Evolutionary conservation across 2,888 invertebrate genomes (phyloP), one percentile per base, ranked within the genome.

Genomic region (Aradus depressus): DNA sequence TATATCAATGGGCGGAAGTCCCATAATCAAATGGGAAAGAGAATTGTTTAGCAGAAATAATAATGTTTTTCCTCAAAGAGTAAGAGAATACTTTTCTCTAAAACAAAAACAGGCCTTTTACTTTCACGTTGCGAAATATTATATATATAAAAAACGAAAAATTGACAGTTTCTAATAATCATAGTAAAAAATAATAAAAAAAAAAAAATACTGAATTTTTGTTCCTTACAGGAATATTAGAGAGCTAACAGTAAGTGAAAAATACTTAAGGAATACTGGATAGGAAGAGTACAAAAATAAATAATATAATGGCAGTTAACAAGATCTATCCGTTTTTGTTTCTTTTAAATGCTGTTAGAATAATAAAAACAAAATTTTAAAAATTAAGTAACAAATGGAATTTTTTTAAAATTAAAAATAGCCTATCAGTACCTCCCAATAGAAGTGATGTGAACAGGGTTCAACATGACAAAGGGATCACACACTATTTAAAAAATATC

Each of bases 1-100:
- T 53, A 47, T n/a, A 31, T 34, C 50, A 52, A 44, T 55, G 55
- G 55, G 52, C 52, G 55, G 55, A 55, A 41, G 49, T 55, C 52
- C 55, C 55, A 55, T 52, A 55, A 55, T 52, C 55, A 54, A 54
- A 54, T 52, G 42, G 47, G 49, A 41, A 49, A 48, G 28, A 38
- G 10, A 28, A 25, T 28, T 39, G 31, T 49, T 16, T 25, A 31
- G 28, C 31, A 26, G 16, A 49, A 39, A 39, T 39, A 18, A 18
- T 32, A 19, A 28, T 23, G 6, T 10, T 8, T 21, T 41, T 28
- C 21, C 19, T 31, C 26, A 22, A 38, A 6, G 28, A 39, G 19
- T 39, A 19, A 21, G n/a, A 26, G 41, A 22, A 6, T 8, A 10
- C n/a, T 19, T 25, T 41, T 31, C 31, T 19, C 18, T 26, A 22